phyloP scores from a whole-genome alignment of 2,888 invertebrate genomes.

The Odontocerum albicorne region DNA sequence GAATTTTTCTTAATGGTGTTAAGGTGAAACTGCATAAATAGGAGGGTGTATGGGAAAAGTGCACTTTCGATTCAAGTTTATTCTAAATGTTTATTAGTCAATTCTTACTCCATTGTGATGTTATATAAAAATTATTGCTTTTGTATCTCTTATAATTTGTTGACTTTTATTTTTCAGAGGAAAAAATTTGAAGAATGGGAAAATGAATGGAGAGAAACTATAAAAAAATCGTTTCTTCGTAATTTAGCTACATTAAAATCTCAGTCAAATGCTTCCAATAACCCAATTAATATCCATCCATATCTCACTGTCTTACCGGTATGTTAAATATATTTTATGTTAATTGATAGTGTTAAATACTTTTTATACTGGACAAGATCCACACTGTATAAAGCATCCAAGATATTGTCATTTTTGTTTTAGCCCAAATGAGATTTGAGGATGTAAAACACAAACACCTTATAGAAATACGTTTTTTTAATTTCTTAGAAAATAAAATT shows the following conservation, averaged over 20 bases:
- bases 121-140: too few species aligned
- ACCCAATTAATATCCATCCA: conserved; percentile 67
- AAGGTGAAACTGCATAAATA: too few species aligned
- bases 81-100: too few species aligned
- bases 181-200: conserved; percentile 63
- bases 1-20: too few species aligned
- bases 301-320: conserved; percentile 68
- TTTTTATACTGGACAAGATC: background rate
- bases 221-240: conserved; percentile 66
- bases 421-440: too few species aligned
- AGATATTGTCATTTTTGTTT: background rate
- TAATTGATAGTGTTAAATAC: background rate
- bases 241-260: conserved; percentile 68
- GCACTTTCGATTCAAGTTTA: too few species aligned
- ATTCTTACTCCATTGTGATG: too few species aligned
- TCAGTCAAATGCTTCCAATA: conserved; percentile 58
- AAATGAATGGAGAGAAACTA: conserved; percentile 65
- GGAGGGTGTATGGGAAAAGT: too few species aligned
- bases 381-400: background rate
- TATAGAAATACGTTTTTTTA: too few species aligned
- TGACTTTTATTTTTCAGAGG: conserved; percentile 52
- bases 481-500: too few species aligned
- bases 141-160: conserved; percentile 8
- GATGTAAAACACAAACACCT: too few species aligned
- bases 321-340: conserved; percentile 37